Conservation (phyloP, 2,113 vertebrate genomes). For the Proterorhinus semilunaris region DNA sequence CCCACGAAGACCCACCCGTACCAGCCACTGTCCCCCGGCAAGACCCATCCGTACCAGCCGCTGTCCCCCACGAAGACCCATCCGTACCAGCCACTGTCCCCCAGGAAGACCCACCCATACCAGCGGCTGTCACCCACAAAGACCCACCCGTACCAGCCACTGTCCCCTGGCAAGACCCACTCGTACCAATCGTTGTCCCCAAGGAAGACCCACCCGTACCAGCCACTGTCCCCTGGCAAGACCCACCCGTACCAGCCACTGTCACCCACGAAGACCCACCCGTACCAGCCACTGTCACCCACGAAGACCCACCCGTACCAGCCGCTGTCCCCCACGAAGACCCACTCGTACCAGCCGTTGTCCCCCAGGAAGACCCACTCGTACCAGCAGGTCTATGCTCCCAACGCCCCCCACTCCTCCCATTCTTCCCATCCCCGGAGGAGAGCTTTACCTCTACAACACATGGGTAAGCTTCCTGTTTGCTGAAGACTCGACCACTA, state of each 20-base stretch:
- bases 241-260: no score
- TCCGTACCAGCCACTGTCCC: conserved; percentile 80
- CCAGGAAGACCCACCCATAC: conserved; percentile 84
- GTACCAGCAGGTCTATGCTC: no score
- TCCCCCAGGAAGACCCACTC: no score
- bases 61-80: conserved; percentile 86
- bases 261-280: conserved; percentile 83
- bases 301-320: no score
- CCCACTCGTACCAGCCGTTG: conserved; percentile 61
- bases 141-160: conserved; percentile 60
- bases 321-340: conserved; percentile 78
- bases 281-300: conserved; percentile 15
- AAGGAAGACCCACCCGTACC: conserved; percentile 84
- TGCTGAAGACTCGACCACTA: no score
- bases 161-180: conserved; percentile 92
- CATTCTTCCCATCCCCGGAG: conserved; percentile 62
- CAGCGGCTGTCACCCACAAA: no score
- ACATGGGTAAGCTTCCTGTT: conserved; percentile 82
- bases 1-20: no score
- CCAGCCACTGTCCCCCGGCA: no score
- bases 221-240: no score
- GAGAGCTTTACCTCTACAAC: conserved; percentile 86
- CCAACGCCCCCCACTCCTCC: background rate
- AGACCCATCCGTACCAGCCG: no score
- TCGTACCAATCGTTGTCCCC: conserved; percentile 79